These are phyloP conservation scores for Lissonota sp. DNA, from an alignment of 2,888 invertebrate genomes.

Conservation along the genomic window DNA sequence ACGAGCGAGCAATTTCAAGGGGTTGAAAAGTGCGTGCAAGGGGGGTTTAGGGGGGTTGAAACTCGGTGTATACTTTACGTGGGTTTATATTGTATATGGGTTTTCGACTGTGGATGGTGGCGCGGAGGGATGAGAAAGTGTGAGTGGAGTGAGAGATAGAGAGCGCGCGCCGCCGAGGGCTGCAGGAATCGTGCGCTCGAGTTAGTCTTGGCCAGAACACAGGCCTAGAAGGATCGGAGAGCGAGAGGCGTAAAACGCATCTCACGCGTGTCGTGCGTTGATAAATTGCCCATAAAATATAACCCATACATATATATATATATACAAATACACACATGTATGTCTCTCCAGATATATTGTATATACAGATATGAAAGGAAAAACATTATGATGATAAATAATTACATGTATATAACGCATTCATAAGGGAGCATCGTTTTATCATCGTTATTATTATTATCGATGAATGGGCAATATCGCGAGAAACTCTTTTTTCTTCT, in stretches of 20 bases:
- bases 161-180: conserved; percentile 75
- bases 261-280: conserved; percentile 60
- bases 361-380: background rate
- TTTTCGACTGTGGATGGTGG: no score
- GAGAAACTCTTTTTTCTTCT: conserved; percentile 14
- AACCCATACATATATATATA: conserved; percentile 17
- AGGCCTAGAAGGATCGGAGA: conserved; percentile 81
- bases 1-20: conserved; percentile 68
- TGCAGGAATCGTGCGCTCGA: conserved; percentile 81
- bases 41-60: conserved; percentile 69
- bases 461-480: conserved; percentile 21
- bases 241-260: conserved; percentile 60
- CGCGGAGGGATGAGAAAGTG: conserved; percentile 82
- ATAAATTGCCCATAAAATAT: conserved; percentile 17
- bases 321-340: background rate
- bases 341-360: conserved; percentile 14
- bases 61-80: background rate
- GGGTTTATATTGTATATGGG: no score
- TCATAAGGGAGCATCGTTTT: conserved; percentile 20
- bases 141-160: conserved; percentile 25
- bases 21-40: conserved; percentile 80
- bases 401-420: conserved; percentile 30
- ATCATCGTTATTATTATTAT: conserved; percentile 2
- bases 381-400: conserved; percentile 22
- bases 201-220: conserved; percentile 83